These are phyloP conservation scores for Platyura marginata DNA, from an alignment of 1,140 invertebrate species.

Conservation along the genomic window DNA sequence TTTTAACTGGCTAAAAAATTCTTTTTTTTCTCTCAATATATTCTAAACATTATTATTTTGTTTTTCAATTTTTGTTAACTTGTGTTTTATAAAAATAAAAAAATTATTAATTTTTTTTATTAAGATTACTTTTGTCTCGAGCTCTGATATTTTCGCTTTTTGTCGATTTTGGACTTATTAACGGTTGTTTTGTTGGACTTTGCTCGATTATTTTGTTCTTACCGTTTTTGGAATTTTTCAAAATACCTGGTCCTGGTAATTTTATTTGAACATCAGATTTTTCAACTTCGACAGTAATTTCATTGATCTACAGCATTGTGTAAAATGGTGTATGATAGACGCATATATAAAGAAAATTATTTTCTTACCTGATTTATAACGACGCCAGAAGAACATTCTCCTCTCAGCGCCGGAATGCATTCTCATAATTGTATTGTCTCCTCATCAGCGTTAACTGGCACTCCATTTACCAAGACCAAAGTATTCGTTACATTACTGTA, in stretches of 20 bases:
- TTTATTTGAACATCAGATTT: slow-evolving; percentile 14
- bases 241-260: slow-evolving; percentile 29
- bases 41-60: too few species aligned
- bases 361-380: not conserved
- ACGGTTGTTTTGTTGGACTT: slow-evolving; percentile 16
- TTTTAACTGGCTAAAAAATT: too few species aligned
- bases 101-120: too few species aligned
- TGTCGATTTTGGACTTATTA: slow-evolving; percentile 8
- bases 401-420: slow-evolving; percentile 12
- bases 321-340: not conserved
- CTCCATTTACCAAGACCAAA: slow-evolving; percentile 31
- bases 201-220: slow-evolving; percentile 6
- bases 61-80: too few species aligned
- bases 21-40: too few species aligned
- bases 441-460: slow-evolving; percentile 19
- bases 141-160: slow-evolving; percentile 7
- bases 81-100: too few species aligned
- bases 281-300: not conserved
- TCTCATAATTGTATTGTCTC: slow-evolving; percentile 19
- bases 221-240: slow-evolving; percentile 26
- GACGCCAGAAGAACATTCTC: slow-evolving; percentile 2
- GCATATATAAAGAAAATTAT: not conserved
- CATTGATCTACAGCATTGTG: not conserved
- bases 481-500: slow-evolving; percentile 32
- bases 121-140: slow-evolving; percentile 7